Base-by-base conservation (phyloP, 2,888 invertebrate species). In the Stenoptilia bipunctidactyla region DNA sequence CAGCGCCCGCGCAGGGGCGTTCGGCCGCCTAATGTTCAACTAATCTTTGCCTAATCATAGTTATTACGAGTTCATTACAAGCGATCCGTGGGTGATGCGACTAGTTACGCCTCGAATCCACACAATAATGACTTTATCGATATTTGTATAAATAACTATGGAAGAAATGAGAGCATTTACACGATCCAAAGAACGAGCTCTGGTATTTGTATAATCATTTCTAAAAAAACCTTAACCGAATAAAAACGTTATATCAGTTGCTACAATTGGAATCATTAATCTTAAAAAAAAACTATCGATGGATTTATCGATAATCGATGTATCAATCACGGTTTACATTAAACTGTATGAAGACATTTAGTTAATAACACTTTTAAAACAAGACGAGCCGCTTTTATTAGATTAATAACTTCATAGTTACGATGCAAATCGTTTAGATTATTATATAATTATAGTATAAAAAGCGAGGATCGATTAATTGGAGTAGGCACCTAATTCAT, bases 371-470 rank as follows among this genome's bases (percentile, higher is more conserved):
- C 61, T 53, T 61, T 49, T 35, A 38, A 51, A 64, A 49, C 58
- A 48, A 61, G 55, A 56, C 54, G 58, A 41, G 52, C 63, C 62
- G 63, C 61, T 56, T 74, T 75, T 77, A 76, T 77, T 75, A 68
- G 72, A 69, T 70, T 71, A 70, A 73, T 72, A 74, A 65, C 65
- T 64, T 62, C 60, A 45, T 42, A 15, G 15, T 45, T 50, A 66
- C 73, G 70, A 72, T 73, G 70, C 69, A 66, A 72, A 73, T 63
- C 67, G 65, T 57, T 72, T 73, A 69, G 20, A 70, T 66, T 71
- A 71, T 66, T 58, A 60, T 58, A 63, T 72, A 67, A 70, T 74
- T 67, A 70, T 71, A 66, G 55, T 59, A 55, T 50, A 50, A 56
- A 67, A 63, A 64, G 61, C 52, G 59, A 53, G 53, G 46, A 56